Base-by-base conservation (phyloP, 2,888 invertebrate species). In the Metalampra italica region DNA sequence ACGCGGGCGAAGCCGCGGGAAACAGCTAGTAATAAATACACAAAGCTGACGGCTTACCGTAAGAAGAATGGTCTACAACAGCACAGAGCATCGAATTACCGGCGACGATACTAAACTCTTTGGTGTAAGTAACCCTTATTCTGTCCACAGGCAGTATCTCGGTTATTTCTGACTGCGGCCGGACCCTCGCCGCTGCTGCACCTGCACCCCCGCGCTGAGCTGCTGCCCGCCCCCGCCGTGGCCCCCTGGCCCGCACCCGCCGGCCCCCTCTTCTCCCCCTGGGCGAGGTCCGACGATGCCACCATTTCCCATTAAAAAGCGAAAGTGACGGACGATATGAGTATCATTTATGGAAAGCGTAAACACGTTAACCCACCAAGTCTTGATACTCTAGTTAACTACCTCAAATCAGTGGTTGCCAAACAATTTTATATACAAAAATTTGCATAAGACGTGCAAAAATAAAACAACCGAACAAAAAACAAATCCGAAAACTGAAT, bases 261-360 rank as follows among this genome's bases (percentile, higher is more conserved):
- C 2, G 87, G 78, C 1, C 88, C 88, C 0, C 70, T 80, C 0
- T 66, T 86, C 2, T 85, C 87, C 0, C 87, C 88, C 1, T 89
- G 88, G 88, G 88, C 60, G 9, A 71, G 88, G 59, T 87, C 88
- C 14, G 88, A 87, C 54, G 88, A 85, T 3, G 81, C 81, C 1
- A 71, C 76, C 3, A 82, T 87, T 22, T 72, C 84, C 1, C 81
- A 87, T 55, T 88, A 77, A 62, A 50, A 32, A 41, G 9, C 36
- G 14, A 45, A 42, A 15, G 39, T 14, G 13, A 9, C 12, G 9
- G 9, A 13, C 32, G 32, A n/a, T 3, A 22, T 3, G 22, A 22
- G 22, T 22, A 22, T 2, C 3, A 3, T 12, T 45, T 32, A 32
- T 12, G 29, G 12, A 46, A 29, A 15, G 39, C 9, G 13, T 9